Base-by-base conservation (phyloP, 2,113 vertebrate species). In the Dunckerocampus dactyliophorus region DNA sequence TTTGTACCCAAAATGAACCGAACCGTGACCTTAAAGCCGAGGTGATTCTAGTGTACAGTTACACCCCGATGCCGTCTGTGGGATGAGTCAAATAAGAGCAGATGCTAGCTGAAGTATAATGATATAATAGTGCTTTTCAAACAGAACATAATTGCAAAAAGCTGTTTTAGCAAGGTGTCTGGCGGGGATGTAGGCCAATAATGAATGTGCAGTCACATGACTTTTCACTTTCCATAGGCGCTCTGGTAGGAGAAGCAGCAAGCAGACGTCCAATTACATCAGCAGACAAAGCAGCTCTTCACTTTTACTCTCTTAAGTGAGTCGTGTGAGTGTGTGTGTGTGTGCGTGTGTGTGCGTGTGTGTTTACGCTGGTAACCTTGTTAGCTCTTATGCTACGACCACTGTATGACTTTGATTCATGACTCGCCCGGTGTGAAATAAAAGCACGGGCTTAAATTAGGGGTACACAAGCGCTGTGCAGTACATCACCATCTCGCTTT, bases 321-420 rank as follows among this genome's bases (percentile, higher is more conserved):
- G 47, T 21, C 42, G 50, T 53, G 24, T 47, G 4, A 45, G 34
- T 21, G n/a, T n/a, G n/a, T n/a, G n/a, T n/a, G 31, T 31, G 48
- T 47, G 17, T 19, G 47, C 17, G 47, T 13, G 2, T 4, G n/a
- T n/a, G 31, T 31, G 48, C 46, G 17, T 19, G 47, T 19, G 47
- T 13, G 2, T 4, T 15, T 6, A 7, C 16, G 28, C 54, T 67
- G 16, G 45, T 63, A 69, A 59, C 42, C 53, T 67, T 68, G 53
- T 65, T 68, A 72, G 72, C 62, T 69, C 34, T 20, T 53, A 10
- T 39, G 47, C 37, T 71, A 28, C 61, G 67, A 72, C 53, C 57
- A 37, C 53, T 57, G 65, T 28, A 67, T 55, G 16, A 42, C 55
- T 75, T 59, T 73, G 77, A 75, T 80, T 82, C 75, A 9, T 73